These are phyloP conservation scores for Drosophila flavopinicola DNA, from an alignment of 2,888 invertebrate species.

Conservation along the genomic window DNA sequence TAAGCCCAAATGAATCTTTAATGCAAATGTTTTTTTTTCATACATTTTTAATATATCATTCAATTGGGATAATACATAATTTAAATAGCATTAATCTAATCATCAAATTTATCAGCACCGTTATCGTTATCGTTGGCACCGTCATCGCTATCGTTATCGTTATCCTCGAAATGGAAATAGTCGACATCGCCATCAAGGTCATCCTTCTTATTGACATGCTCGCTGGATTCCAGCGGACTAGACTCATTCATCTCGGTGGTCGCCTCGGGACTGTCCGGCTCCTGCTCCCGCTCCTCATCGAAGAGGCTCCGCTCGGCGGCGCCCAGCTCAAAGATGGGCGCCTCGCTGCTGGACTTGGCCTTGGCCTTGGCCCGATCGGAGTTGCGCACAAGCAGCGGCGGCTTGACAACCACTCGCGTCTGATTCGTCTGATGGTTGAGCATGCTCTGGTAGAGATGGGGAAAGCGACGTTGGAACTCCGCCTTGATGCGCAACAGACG, in stretches of 20 bases:
- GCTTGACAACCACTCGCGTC: constrained; percentile 64
- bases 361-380: constrained; percentile 5
- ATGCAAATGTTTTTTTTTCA: neutral
- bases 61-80: constrained; percentile 19
- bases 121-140: constrained; percentile 27
- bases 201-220: constrained; percentile 18
- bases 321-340: constrained; percentile 67
- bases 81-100: constrained; percentile 39
- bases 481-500: constrained; percentile 69
- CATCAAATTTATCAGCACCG: constrained; percentile 44
- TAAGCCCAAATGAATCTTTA: too few relatives aligned
- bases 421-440: constrained; percentile 61
- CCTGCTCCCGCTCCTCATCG: constrained; percentile 13
- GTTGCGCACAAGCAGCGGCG: constrained; percentile 63
- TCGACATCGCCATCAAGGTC: constrained; percentile 48
- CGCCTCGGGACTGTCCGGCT: constrained; percentile 2
- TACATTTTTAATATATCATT: constrained; percentile 22
- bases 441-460: constrained; percentile 73
- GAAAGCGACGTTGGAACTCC: constrained; percentile 75
- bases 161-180: constrained; percentile 70
- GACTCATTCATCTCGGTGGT: constrained; percentile 7
- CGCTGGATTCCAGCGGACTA: constrained; percentile 3
- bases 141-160: constrained; percentile 12
- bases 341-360: too few relatives aligned
- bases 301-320: constrained; percentile 73